Percentiles rank a stretch among this genome's conserved stretches.
Conservation (phyloP, 2,797 vertebrate genomes). For the Acropternis orthonyx region DNA sequence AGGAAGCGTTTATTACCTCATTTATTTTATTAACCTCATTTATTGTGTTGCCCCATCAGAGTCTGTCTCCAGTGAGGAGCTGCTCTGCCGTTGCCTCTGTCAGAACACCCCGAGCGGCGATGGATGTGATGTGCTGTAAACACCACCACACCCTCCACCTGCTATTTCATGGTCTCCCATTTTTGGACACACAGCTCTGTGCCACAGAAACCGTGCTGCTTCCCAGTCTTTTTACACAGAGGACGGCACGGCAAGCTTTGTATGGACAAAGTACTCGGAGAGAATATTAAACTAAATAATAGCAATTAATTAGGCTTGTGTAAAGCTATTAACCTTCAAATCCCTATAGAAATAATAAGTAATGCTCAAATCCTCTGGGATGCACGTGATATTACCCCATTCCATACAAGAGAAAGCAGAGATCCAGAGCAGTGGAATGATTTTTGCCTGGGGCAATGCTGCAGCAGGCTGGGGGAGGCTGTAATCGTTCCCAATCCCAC, state of each 20-base stretch:
- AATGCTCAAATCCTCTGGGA: neutral
- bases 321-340: slow-evolving; percentile 66
- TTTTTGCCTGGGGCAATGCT: neutral
- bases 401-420: neutral
- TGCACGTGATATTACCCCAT: neutral
- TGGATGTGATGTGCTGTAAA: accelerated
- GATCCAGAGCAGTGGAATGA: neutral
- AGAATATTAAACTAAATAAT: slow-evolving; percentile 63
- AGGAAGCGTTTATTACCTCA: neutral
- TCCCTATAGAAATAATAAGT: slow-evolving; percentile 34
- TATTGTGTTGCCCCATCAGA: neutral
- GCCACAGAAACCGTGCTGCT: accelerated
- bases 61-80: neutral
- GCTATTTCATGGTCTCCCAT: accelerated
- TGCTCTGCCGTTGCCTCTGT: neutral
- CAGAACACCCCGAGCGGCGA: accelerated
- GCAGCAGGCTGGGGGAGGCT: neutral
- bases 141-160: accelerated
- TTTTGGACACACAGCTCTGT: accelerated
- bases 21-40: neutral
- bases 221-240: accelerated
- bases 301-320: slow-evolving; percentile 63
- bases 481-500: neutral
- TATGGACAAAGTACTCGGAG: neutral
- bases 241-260: neutral